Percentiles rank a stretch among this genome's conserved stretches.
Evolutionary conservation across 2,797 vertebrate genomes (phyloP).

Genomic region (Clamator glandarius): DNA sequence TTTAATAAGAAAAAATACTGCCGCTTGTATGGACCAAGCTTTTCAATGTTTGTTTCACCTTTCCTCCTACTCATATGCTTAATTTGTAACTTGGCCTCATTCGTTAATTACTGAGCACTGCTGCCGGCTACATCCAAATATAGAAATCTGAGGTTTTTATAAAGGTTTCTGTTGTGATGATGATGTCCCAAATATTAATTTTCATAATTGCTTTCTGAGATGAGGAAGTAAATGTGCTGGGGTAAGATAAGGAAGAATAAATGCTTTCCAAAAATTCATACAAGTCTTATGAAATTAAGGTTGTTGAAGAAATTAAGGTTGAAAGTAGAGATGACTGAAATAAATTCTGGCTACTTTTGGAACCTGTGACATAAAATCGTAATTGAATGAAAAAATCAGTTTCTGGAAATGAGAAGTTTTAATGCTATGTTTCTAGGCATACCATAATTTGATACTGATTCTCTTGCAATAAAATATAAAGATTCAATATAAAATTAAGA

Average conservation of each 20-base stretch:
- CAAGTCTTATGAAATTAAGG: neutral
- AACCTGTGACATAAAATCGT: neutral
- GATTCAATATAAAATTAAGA: neutral
- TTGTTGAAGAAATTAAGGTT: neutral
- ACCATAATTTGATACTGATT: neutral
- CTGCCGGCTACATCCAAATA: neutral
- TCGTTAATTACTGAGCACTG: conserved; percentile 38
- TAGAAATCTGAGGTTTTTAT: conserved; percentile 11
- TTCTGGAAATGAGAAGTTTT: neutral
- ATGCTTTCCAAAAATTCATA: neutral
- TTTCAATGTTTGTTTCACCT: neutral
- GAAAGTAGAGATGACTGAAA: neutral
- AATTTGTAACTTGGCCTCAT: conserved; percentile 36
- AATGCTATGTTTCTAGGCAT: neutral
- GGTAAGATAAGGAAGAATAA: neutral
- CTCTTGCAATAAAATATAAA: neutral
- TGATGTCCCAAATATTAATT: neutral
- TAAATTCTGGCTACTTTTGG: neutral
- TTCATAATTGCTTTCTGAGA: conserved; percentile 4
- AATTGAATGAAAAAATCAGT: neutral
- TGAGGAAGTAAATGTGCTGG: neutral
- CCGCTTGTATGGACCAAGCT: neutral
- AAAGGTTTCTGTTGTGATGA: conserved; percentile 5
- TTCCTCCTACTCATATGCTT: neutral
- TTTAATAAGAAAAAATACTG: neutral